Evolutionary conservation across 1,140 invertebrate genomes (phyloP), one percentile per base, ranked within the genome.

Genomic region (Odontomachus brunneus): DNA sequence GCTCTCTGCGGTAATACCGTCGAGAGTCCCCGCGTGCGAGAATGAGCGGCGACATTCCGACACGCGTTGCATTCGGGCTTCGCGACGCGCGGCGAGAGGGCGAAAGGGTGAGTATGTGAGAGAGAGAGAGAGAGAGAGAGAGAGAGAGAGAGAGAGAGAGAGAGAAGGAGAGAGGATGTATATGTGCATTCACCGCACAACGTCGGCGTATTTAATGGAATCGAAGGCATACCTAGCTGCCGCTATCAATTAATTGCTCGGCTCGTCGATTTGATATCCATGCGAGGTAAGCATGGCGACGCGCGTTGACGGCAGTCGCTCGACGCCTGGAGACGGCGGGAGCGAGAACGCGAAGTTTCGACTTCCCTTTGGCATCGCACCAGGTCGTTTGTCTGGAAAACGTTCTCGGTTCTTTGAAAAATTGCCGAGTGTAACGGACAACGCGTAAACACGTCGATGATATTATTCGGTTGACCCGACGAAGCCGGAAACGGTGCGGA

Each of bases 391-490:
- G 75, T 80, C 65, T 55, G 29, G 65, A 80, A 80, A 80, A 57
- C 22, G 24, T 80, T 80, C 33, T 59, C 65, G 53, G 12, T 59
- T 69, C 65, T 80, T 80, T 71, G 65, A 80, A 80, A 71, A 80
- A 80, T 69, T 80, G 65, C 75, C 38, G 75, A 29, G 51, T 33
- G 33, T 78, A 78, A 69, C 75, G 22, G 66, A 22, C 75, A 69
- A 71, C 51, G 65, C 65, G 65, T 80, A 80, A 80, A 80, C 75
- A 80, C 75, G 63, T 48, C 63, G 75, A 48, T 78, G 75, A 71
- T 80, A 71, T 22, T 48, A 19, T 9, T 80, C 51, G 75, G 51
- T 59, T 80, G 75, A 80, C 51, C 65, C 63, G 55, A 57, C 69
- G n/a, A n/a, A 33, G 29, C 29, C 5, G 5, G 29, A 33, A n/a